A percentile compares a stretch with the other conserved stretches of the same genome.
Evolutionary conservation across 1,140 invertebrate species (phyloP).

Genomic region (Archivesica marissinica): DNA sequence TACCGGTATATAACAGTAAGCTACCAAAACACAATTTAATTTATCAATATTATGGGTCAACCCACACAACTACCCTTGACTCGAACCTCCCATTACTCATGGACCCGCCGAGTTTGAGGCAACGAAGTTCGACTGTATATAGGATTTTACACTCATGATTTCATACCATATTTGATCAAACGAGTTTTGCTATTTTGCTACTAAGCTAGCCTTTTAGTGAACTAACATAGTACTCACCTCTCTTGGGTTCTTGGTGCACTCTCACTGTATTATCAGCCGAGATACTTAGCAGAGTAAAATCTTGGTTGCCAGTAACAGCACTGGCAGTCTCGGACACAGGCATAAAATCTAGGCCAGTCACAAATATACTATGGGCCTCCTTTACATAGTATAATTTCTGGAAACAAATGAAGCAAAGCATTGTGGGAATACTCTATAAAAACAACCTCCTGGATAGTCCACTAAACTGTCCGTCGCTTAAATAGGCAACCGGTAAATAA

Average conservation of each 20-base stretch:
- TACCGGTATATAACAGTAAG: too few relatives aligned
- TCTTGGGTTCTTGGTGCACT: constrained; percentile 93
- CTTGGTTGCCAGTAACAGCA: constrained; percentile 88
- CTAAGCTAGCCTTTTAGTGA: neutral
- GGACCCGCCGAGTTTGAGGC: too few relatives aligned
- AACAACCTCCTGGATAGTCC: too few relatives aligned
- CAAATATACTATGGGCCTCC: constrained; percentile 96
- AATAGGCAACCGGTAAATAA: too few relatives aligned
- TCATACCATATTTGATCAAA: neutral
- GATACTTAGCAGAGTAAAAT: constrained; percentile 94
- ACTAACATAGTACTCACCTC: constrained; percentile 87
- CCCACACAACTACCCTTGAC: too few relatives aligned
- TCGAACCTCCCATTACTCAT: too few relatives aligned
- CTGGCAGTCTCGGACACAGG: constrained; percentile 87
- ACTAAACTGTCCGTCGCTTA: too few relatives aligned
- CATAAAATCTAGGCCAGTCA: constrained; percentile 96
- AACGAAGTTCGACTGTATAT: too few relatives aligned
- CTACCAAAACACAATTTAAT: too few relatives aligned
- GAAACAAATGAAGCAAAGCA: constrained; percentile 69
- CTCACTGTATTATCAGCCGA: constrained; percentile 97
- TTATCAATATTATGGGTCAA: too few relatives aligned
- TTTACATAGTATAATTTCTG: constrained; percentile 92
- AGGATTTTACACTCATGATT: too few relatives aligned
- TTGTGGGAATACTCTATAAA: too few relatives aligned
- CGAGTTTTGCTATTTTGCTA: neutral